phyloP scores from a whole-genome alignment of 2,113 vertebrate genomes.

The Myanophis thanlyinensis region DNA sequence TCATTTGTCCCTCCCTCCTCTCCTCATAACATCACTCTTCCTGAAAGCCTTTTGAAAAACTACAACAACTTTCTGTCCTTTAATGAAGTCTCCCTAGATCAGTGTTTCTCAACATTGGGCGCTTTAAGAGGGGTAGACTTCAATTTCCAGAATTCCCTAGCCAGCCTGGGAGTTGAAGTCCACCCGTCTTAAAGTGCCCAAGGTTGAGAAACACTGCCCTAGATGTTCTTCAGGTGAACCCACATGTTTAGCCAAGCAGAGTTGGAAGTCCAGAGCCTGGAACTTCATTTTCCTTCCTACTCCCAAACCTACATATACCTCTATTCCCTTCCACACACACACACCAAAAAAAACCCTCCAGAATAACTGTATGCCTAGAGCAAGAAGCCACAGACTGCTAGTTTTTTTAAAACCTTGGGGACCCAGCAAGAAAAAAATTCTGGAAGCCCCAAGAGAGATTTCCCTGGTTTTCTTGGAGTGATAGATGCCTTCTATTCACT shows the following conservation, averaged over 20 bases:
- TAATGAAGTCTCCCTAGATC: not conserved
- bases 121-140: too few species aligned
- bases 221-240: not conserved
- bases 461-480: not conserved
- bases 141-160: too few species aligned
- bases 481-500: not conserved
- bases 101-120: too few species aligned
- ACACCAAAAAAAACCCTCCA: not conserved
- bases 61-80: too few species aligned
- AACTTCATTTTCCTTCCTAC: not conserved
- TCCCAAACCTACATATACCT: not conserved
- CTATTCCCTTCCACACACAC: not conserved
- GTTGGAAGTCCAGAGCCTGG: not conserved
- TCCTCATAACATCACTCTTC: too few species aligned
- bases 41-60: not conserved
- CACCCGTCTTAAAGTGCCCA: too few species aligned
- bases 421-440: too few species aligned
- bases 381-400: too few species aligned
- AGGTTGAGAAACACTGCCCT: too few species aligned
- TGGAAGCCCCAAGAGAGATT: not conserved
- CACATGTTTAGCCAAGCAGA: not conserved
- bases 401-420: too few species aligned
- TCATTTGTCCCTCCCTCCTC: not conserved
- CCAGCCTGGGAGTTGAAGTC: too few species aligned
- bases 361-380: not conserved